Percentiles rank a stretch among this genome's conserved stretches.
phyloP scores from a whole-genome alignment of 2,797 vertebrate genomes.

The Neomorphus geoffroyi region DNA sequence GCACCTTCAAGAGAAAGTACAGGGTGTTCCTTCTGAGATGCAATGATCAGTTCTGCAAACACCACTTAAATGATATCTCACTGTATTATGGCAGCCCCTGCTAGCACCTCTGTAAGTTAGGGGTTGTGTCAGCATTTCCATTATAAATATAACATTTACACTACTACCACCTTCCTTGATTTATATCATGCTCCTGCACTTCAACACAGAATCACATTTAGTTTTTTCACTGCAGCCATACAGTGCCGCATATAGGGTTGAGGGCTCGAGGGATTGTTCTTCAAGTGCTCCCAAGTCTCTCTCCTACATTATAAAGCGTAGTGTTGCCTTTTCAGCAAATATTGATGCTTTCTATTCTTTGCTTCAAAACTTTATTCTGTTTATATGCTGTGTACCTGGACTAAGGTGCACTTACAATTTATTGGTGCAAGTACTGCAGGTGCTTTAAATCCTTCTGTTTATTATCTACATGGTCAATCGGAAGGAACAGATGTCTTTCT shows the following conservation, averaged over 20 bases:
- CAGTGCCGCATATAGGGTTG: background rate
- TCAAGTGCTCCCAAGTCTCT: constrained; percentile 49
- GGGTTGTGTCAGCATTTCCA: constrained; percentile 55
- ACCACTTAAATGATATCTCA: constrained; percentile 39
- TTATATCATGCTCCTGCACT: constrained; percentile 13
- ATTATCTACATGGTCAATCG: background rate
- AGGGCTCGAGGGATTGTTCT: constrained; percentile 19
- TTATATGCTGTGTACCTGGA: background rate
- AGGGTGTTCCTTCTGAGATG: constrained; percentile 43
- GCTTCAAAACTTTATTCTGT: background rate
- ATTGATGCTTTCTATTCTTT: constrained; percentile 44
- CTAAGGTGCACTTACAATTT: constrained; percentile 26
- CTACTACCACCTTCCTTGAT: constrained; percentile 50
- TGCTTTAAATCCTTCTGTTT: constrained; percentile 27
- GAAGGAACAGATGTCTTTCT: background rate
- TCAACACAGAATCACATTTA: constrained; percentile 38
- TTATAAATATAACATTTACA: constrained; percentile 64
- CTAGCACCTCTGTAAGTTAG: constrained; percentile 28
- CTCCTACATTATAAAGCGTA: background rate
- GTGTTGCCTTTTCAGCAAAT: constrained; percentile 33
- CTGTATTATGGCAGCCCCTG: constrained; percentile 6
- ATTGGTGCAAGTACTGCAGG: background rate
- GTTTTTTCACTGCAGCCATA: constrained; percentile 27
- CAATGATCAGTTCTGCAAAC: constrained; percentile 51
- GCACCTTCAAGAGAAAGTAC: constrained; percentile 52